A percentile compares a stretch with the other conserved stretches of the same genome.
Conservation (phyloP, 2,113 vertebrate genomes). For the Takifugu bimaculatus region DNA sequence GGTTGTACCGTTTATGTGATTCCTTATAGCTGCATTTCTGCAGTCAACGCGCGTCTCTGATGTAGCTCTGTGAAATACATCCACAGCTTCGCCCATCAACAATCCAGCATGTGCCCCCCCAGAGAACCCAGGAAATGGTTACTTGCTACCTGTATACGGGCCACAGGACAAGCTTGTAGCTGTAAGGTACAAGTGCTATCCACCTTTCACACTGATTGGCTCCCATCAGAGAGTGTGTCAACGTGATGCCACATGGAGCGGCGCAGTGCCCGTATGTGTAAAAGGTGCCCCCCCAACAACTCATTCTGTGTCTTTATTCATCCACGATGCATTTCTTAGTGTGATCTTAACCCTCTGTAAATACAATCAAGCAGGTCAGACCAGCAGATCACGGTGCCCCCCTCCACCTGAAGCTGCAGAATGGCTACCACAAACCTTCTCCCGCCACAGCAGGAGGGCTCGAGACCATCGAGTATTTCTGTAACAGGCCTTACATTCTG, state of each 20-base stretch:
- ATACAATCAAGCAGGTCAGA: constrained; percentile 22
- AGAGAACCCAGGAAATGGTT: constrained; percentile 77
- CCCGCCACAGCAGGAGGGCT: constrained; percentile 53
- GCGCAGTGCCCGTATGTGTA: constrained; percentile 80
- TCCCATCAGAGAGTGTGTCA: constrained; percentile 80
- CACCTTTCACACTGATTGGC: constrained; percentile 80
- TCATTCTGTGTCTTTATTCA: not conserved
- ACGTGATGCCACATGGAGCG: constrained; percentile 82
- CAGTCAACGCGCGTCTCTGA: too few relatives aligned
- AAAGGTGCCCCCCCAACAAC: constrained; percentile 73
- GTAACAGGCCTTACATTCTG: constrained; percentile 82
- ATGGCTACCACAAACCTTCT: constrained; percentile 78
- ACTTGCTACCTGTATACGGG: constrained; percentile 75
- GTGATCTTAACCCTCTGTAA: not conserved
- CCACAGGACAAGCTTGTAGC: constrained; percentile 70
- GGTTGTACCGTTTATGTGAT: too few relatives aligned
- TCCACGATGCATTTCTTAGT: not conserved
- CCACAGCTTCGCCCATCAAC: constrained; percentile 45
- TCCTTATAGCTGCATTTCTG: too few relatives aligned
- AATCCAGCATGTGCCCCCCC: constrained; percentile 77
- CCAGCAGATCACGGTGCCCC: constrained; percentile 74
- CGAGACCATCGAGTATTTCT: constrained; percentile 79
- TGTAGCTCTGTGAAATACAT: not conserved
- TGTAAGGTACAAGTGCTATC: constrained; percentile 82
- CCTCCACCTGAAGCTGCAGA: constrained; percentile 74